These are phyloP conservation scores for Drosophila truncata DNA, from an alignment of 1,140 invertebrate species.

Conservation along the genomic window DNA sequence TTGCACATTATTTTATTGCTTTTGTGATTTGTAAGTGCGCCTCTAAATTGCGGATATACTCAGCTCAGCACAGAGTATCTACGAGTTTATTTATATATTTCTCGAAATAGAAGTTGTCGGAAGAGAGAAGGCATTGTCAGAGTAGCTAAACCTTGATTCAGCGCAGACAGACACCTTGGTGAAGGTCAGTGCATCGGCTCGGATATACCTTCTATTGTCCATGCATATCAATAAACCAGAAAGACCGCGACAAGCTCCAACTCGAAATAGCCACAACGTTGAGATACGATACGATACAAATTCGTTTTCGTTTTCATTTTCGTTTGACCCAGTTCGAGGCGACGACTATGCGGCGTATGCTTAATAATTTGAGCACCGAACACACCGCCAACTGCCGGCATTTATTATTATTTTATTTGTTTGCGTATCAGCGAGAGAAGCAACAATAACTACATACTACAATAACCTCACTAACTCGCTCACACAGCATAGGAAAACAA, in stretches of 20 bases:
- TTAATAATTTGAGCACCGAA: slow-evolving; percentile 49
- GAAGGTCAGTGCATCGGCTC: slow-evolving; percentile 44
- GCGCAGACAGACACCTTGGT: slow-evolving; percentile 8
- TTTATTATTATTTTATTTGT: slow-evolving; percentile 76
- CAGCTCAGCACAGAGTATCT: not conserved
- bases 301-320: slow-evolving; percentile 73
- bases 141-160: slow-evolving; percentile 22
- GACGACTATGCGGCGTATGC: slow-evolving; percentile 65
- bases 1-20: slow-evolving; percentile 12
- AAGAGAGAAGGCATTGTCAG: too few species aligned
- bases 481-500: slow-evolving; percentile 4
- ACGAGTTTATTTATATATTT: slow-evolving; percentile 10
- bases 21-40: slow-evolving; percentile 41
- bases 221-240: slow-evolving; percentile 43
- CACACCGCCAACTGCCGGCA: slow-evolving; percentile 57
- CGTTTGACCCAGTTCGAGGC: slow-evolving; percentile 64
- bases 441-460: slow-evolving; percentile 21
- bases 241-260: slow-evolving; percentile 30
- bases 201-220: slow-evolving; percentile 26
- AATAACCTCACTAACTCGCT: slow-evolving; percentile 4
- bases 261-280: slow-evolving; percentile 39
- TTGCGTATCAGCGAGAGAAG: slow-evolving; percentile 36
- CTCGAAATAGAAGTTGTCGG: slow-evolving; percentile 4
- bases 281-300: slow-evolving; percentile 32
- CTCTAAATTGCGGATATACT: slow-evolving; percentile 29